Percentiles rank a stretch among this genome's conserved stretches.
These are phyloP conservation scores for Linyphia triangularis DNA, from an alignment of 2,888 invertebrate species.

Conservation along the genomic window DNA sequence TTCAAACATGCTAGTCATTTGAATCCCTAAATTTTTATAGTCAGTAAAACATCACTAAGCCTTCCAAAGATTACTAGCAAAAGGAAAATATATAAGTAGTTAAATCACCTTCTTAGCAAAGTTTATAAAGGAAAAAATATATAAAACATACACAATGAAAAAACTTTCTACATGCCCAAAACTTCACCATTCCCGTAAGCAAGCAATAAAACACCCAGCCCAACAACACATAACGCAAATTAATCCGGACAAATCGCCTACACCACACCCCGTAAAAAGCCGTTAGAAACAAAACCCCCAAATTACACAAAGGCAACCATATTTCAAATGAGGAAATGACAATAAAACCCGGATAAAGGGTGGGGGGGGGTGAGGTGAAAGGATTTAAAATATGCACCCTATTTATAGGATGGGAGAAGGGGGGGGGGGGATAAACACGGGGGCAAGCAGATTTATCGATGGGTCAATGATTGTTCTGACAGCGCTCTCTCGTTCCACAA, in stretches of 20 bases:
- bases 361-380: not conserved
- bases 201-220: not conserved
- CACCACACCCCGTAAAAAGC: not conserved
- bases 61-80: too few relatives aligned
- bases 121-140: too few relatives aligned
- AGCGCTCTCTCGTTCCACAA: conserved; percentile 1
- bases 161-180: too few relatives aligned
- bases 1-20: too few relatives aligned
- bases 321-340: not conserved
- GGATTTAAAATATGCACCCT: conserved; percentile 47
- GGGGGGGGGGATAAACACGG: not conserved
- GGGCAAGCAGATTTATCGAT: conserved; percentile 1
- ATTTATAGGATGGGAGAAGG: not conserved
- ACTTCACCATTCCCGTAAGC: not conserved
- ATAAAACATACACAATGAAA: too few relatives aligned
- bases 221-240: not conserved
- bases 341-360: not conserved
- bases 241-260: not conserved
- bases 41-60: too few relatives aligned
- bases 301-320: not conserved
- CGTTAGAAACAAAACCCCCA: not conserved
- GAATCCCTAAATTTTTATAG: too few relatives aligned
- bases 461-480: conserved; percentile 31
- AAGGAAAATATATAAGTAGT: too few relatives aligned
- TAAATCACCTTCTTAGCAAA: too few relatives aligned